A percentile compares a stretch with the other conserved stretches of the same genome.
These are phyloP conservation scores for Thamnophis elegans DNA, from an alignment of 2,797 vertebrate species.

Conservation along the genomic window DNA sequence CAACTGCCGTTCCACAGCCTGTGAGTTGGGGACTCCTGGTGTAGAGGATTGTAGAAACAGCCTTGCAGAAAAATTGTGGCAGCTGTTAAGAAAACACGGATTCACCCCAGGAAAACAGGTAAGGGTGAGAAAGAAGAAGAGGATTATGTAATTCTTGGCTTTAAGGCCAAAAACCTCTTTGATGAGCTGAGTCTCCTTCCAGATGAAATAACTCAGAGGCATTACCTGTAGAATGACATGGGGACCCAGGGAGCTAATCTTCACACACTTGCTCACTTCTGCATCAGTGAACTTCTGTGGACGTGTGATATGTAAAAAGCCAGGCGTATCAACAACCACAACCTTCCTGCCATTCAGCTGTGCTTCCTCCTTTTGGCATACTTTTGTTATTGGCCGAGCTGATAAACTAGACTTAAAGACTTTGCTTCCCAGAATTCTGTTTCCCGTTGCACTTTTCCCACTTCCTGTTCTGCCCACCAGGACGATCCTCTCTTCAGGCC, in stretches of 20 bases:
- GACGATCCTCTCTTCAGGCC: slow-evolving; percentile 2
- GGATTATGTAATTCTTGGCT: neutral
- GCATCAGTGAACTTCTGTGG: neutral
- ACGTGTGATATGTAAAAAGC: neutral
- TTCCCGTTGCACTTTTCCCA: neutral
- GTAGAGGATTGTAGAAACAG: no score
- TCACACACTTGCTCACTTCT: neutral
- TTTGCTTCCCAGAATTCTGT: neutral
- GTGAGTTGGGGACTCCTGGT: no score
- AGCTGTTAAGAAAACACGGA: no score
- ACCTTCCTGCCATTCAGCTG: neutral
- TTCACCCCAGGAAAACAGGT: no score
- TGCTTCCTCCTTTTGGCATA: rapidly evolving
- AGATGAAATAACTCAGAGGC: no score
- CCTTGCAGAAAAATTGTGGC: no score
- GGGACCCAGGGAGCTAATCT: neutral
- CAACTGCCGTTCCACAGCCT: no score
- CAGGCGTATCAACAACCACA: neutral
- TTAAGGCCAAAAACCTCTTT: rapidly evolving
- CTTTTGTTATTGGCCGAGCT: rapidly evolving
- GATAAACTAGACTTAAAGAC: rapidly evolving
- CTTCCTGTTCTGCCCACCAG: slow-evolving; percentile 5
- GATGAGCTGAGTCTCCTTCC: neutral
- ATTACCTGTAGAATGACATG: neutral
- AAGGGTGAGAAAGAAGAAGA: no score